phyloP scores from a whole-genome alignment of 2,797 vertebrate species.

The Clamator glandarius region DNA sequence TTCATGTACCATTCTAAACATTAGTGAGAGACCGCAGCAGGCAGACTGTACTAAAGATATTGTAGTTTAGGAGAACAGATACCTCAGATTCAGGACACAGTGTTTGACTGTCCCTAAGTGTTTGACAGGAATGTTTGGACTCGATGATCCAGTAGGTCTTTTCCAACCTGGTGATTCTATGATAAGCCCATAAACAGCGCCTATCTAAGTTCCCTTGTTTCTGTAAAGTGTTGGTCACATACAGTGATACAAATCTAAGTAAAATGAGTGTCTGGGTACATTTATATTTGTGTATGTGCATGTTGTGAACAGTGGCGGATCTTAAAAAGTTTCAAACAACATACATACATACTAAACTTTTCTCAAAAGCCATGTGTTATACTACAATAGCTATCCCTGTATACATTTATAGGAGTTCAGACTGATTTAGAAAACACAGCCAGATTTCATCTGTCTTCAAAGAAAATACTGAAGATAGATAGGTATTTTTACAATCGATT shows the following conservation, averaged over 20 bases:
- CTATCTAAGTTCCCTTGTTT: neutral
- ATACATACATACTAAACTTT: fast-evolving
- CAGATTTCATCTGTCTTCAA: neutral
- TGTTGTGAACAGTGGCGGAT: neutral
- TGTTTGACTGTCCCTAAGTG: neutral
- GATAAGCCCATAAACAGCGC: neutral
- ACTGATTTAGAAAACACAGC: neutral
- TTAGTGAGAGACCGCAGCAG: neutral
- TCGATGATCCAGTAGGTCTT: no score
- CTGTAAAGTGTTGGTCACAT: neutral
- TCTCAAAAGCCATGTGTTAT: neutral
- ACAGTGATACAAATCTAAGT: neutral
- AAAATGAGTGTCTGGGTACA: neutral
- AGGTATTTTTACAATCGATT: neutral
- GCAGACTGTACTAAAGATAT: neutral
- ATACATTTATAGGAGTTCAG: neutral
- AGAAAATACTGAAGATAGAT: neutral
- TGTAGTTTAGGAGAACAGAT: neutral
- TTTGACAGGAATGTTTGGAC: no score
- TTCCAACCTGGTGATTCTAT: no score
- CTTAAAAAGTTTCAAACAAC: neutral
- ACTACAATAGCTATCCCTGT: neutral
- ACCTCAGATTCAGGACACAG: neutral
- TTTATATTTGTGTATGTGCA: fast-evolving
- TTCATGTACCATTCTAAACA: neutral